Evolutionary conservation across 2,888 invertebrate genomes (phyloP).

Genomic region (Buathra laborator): DNA sequence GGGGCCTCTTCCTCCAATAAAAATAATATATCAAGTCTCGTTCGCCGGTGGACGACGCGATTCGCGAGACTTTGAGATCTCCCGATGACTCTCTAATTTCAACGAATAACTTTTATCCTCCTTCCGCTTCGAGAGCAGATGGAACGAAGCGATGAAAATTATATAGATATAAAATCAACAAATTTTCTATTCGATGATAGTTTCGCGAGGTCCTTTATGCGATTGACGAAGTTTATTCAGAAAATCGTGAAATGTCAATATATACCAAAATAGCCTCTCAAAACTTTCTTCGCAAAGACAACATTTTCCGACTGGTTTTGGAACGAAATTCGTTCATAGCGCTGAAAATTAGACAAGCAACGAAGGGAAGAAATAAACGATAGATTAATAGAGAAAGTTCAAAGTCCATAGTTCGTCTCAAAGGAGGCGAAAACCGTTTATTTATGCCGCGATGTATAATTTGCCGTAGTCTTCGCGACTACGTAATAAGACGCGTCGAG

Average conservation of each 20-base stretch:
- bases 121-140: not conserved
- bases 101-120: not conserved
- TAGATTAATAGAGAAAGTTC: not conserved
- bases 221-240: conserved; percentile 27
- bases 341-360: not conserved
- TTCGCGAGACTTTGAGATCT: conserved; percentile 1
- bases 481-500: conserved; percentile 30
- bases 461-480: not conserved
- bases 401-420: not conserved
- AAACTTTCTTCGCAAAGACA: not conserved
- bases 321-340: not conserved
- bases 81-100: not conserved
- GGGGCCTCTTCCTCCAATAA: conserved; percentile 7
- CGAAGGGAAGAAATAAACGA: not conserved
- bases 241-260: not conserved
- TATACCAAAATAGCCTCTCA: not conserved
- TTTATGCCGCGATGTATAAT: not conserved
- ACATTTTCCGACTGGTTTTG: not conserved
- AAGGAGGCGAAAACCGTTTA: not conserved
- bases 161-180: conserved; percentile 25
- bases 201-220: not conserved
- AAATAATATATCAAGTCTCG: conserved; percentile 36
- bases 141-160: not conserved
- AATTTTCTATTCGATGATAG: not conserved
- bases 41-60: not conserved